A percentile compares a stretch with the other conserved stretches of the same genome.
Evolutionary conservation across 2,797 vertebrate species (phyloP).

Genomic region (Pogoniulus pusillus): DNA sequence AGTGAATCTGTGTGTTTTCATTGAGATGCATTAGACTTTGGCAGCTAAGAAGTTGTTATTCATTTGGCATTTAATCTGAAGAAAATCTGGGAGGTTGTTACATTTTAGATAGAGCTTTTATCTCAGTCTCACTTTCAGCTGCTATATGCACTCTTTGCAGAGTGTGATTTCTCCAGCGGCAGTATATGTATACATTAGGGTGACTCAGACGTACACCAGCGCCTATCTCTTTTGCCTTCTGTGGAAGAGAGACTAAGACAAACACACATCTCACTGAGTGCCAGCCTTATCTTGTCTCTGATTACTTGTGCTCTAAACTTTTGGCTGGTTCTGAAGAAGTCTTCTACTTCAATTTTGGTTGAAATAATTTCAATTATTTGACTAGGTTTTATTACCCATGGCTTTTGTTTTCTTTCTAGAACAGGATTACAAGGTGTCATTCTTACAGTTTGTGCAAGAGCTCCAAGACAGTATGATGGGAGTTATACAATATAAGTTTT

Average conservation of each 20-base stretch:
- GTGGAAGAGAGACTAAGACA: background rate
- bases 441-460: background rate
- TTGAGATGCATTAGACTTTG: background rate
- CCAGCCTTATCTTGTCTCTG: background rate
- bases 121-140: background rate
- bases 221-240: background rate
- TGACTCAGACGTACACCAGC: background rate
- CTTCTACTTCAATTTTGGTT: background rate
- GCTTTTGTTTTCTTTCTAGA: background rate
- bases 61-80: background rate
- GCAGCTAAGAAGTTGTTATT: background rate
- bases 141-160: background rate
- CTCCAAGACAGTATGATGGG: background rate
- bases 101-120: background rate
- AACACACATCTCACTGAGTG: background rate
- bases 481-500: background rate
- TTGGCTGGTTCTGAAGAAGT: background rate
- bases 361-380: background rate
- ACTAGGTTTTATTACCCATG: background rate
- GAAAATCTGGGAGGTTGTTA: background rate
- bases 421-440: background rate
- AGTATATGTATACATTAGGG: background rate
- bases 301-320: background rate
- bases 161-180: background rate
- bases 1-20: background rate